Conservation (phyloP, 2,113 vertebrate genomes). For the Austrofundulus limnaeus region DNA sequence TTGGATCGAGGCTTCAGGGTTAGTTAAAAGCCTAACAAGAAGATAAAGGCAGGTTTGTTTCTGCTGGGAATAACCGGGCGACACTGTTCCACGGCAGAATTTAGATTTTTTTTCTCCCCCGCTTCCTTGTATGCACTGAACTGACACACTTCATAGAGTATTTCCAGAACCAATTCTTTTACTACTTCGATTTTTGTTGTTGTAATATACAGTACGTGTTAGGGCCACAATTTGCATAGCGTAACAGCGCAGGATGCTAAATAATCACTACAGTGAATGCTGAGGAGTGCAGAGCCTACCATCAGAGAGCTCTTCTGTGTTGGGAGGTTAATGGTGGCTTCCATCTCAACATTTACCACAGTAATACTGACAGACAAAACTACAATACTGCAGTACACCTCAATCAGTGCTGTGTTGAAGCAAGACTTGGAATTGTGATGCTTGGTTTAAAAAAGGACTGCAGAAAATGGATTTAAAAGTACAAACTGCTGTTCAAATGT, state of each 20-base stretch:
- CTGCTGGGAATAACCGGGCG: conserved; percentile 40
- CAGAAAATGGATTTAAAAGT: conserved; percentile 64
- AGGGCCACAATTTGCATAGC: conserved; percentile 71
- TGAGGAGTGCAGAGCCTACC: conserved; percentile 3
- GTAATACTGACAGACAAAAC: conserved; percentile 72
- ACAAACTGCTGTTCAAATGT: conserved; percentile 66
- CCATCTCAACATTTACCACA: conserved; percentile 23
- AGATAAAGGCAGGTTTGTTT: conserved; percentile 39
- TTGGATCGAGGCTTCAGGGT: conserved; percentile 27
- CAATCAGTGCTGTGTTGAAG: conserved; percentile 66
- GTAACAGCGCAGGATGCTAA: conserved; percentile 62
- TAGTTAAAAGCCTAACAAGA: conserved; percentile 21
- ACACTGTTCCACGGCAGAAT: conserved; percentile 48
- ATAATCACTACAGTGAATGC: conserved; percentile 30
- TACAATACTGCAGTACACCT: conserved; percentile 54
- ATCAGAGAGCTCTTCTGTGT: not conserved
- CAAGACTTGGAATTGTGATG: conserved; percentile 59
- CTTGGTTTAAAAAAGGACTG: conserved; percentile 59
- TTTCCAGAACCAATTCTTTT: conserved; percentile 6
- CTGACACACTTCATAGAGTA: conserved; percentile 21
- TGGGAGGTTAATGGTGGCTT: conserved; percentile 24
- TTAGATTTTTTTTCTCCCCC: conserved; percentile 14
- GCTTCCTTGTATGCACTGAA: conserved; percentile 29
- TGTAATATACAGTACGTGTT: conserved; percentile 47
- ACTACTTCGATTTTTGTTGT: conserved; percentile 13